Evolutionary conservation across 2,797 vertebrate genomes (phyloP).

Genomic region (Leuciscus waleckii): DNA sequence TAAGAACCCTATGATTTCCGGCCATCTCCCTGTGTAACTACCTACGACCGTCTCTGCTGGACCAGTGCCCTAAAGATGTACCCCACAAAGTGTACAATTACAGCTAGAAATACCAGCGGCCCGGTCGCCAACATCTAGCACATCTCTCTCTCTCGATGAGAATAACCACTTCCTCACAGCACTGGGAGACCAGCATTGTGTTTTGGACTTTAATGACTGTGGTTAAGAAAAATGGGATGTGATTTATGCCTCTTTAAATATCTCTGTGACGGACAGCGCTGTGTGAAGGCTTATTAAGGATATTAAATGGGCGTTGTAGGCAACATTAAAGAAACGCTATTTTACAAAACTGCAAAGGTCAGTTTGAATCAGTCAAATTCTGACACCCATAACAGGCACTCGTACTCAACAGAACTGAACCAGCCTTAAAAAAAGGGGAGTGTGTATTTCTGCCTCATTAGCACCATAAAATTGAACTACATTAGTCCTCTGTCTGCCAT

Average conservation of each 20-base stretch:
- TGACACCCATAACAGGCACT: background rate
- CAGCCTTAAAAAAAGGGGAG: background rate
- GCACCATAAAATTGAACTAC: background rate
- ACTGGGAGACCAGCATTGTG: slow-evolving; percentile 27
- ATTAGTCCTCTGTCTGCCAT: background rate
- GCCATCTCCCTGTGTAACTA: slow-evolving; percentile 21
- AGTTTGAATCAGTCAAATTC: slow-evolving; percentile 3
- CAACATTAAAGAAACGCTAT: background rate
- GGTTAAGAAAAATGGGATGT: slow-evolving; percentile 37
- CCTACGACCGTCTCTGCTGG: slow-evolving; percentile 49
- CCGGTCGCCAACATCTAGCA: slow-evolving; percentile 16
- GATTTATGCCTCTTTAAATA: slow-evolving; percentile 53
- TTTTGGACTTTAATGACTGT: slow-evolving; percentile 47
- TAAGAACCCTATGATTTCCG: slow-evolving; percentile 60
- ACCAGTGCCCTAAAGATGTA: slow-evolving; percentile 51
- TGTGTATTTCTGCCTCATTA: background rate
- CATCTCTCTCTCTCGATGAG: slow-evolving; percentile 13
- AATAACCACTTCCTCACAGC: slow-evolving; percentile 35
- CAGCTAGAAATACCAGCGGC: slow-evolving; percentile 60
- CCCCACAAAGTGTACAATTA: slow-evolving; percentile 61
- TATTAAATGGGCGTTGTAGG: background rate
- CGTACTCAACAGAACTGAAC: background rate
- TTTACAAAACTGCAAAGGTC: background rate
- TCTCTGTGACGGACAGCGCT: slow-evolving; percentile 14
- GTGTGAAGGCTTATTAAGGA: slow-evolving; percentile 22